Percentiles rank a stretch among this genome's conserved stretches.
Conservation (phyloP, 1,140 invertebrate genomes). For the Mamestra configurata region DNA sequence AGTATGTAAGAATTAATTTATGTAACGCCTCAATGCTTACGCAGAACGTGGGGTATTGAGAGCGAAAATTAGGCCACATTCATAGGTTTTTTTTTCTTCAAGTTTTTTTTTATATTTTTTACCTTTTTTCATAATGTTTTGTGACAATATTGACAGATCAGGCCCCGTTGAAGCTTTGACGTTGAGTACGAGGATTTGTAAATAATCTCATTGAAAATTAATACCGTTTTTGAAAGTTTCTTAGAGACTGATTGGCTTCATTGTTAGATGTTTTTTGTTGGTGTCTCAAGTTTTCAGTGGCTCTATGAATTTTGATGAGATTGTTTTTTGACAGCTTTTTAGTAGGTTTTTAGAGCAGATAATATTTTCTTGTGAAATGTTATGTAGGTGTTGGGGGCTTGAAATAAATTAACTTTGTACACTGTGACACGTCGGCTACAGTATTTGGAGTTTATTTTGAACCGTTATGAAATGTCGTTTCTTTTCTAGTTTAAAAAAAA, state of each 20-base stretch:
- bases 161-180: slow-evolving; percentile 59
- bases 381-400: neutral
- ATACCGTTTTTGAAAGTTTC: slow-evolving; percentile 74
- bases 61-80: slow-evolving; percentile 86
- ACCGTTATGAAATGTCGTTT: neutral
- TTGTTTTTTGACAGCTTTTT: slow-evolving; percentile 48
- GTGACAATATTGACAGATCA: slow-evolving; percentile 85
- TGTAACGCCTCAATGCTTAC: slow-evolving; percentile 84
- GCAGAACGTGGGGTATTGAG: slow-evolving; percentile 83
- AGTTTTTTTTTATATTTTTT: slow-evolving; percentile 52
- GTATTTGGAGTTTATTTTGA: neutral
- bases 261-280: slow-evolving; percentile 77
- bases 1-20: slow-evolving; percentile 84
- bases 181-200: slow-evolving; percentile 78
- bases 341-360: slow-evolving; percentile 20
- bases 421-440: neutral
- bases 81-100: slow-evolving; percentile 71
- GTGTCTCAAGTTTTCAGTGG: slow-evolving; percentile 44
- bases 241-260: slow-evolving; percentile 77
- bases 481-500: no score
- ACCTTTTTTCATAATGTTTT: slow-evolving; percentile 71
- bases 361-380: slow-evolving; percentile 5
- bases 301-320: slow-evolving; percentile 57
- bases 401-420: neutral
- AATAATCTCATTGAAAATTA: slow-evolving; percentile 87